Percentiles rank a stretch among this genome's conserved stretches.
phyloP scores from a whole-genome alignment of 2,113 vertebrate species.

The Proterorhinus semilunaris region DNA sequence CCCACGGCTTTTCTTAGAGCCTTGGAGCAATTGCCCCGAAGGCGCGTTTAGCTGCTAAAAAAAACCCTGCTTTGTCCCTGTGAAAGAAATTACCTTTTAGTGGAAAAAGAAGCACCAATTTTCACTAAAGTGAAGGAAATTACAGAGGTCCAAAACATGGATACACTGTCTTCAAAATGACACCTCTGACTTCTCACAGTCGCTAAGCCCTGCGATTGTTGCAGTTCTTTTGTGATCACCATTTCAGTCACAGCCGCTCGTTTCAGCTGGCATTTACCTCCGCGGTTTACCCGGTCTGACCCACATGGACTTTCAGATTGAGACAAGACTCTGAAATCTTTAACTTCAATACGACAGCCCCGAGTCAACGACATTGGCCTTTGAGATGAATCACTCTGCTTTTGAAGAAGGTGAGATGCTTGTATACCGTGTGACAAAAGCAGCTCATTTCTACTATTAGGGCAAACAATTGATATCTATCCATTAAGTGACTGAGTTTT shows the following conservation, averaged over 20 bases:
- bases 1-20: too few relatives aligned
- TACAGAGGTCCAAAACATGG: neutral
- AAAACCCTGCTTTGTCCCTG: too few relatives aligned
- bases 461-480: too few relatives aligned
- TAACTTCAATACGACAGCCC: neutral
- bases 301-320: constrained; percentile 10
- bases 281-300: constrained; percentile 30
- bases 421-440: neutral
- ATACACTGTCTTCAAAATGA: too few relatives aligned
- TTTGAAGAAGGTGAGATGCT: neutral
- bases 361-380: neutral
- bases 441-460: neutral
- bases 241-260: constrained; percentile 29
- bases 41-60: too few relatives aligned
- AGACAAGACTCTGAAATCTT: constrained; percentile 2
- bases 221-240: constrained; percentile 30
- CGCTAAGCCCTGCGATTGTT: constrained; percentile 19
- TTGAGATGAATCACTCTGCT: neutral
- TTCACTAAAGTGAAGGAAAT: too few relatives aligned
- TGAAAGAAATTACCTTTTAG: too few relatives aligned
- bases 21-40: too few relatives aligned
- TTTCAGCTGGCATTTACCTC: constrained; percentile 35
- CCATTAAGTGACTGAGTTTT: too few relatives aligned
- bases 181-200: constrained; percentile 30
- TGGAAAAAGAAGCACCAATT: too few relatives aligned